Evolutionary conservation across 2,888 invertebrate genomes (phyloP).

Genomic region (Malachius bipustulatus): DNA sequence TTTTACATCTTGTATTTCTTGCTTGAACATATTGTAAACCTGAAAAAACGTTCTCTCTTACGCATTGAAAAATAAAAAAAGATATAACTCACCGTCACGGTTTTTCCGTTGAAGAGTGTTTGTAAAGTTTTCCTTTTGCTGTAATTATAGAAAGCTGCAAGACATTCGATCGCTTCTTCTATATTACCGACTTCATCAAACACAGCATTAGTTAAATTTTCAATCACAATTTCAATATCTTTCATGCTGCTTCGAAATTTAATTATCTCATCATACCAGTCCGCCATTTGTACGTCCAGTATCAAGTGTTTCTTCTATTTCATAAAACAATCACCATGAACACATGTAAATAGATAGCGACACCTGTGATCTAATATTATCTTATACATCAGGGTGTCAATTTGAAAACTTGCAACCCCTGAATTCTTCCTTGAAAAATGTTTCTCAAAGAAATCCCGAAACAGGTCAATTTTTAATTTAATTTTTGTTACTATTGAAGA

Average conservation of each 20-base stretch:
- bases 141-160: constrained; percentile 68
- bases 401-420: no score
- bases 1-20: constrained; percentile 63
- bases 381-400: no score
- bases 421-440: no score
- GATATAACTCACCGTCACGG: constrained; percentile 41
- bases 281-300: constrained; percentile 63
- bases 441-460: no score
- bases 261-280: constrained; percentile 71
- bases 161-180: constrained; percentile 66
- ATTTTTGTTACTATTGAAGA: no score
- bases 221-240: constrained; percentile 63
- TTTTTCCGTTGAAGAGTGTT: constrained; percentile 56
- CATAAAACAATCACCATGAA: no score
- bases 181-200: constrained; percentile 70
- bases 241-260: constrained; percentile 48
- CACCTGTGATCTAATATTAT: no score
- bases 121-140: constrained; percentile 61
- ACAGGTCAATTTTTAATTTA: no score
- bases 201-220: constrained; percentile 66
- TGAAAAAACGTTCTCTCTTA: constrained; percentile 25
- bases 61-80: constrained; percentile 8
- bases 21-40: constrained; percentile 65
- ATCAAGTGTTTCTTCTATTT: constrained; percentile 51
- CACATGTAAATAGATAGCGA: no score